Evolutionary conservation across 2,888 invertebrate species (phyloP).

Genomic region (Athalia rosae): DNA sequence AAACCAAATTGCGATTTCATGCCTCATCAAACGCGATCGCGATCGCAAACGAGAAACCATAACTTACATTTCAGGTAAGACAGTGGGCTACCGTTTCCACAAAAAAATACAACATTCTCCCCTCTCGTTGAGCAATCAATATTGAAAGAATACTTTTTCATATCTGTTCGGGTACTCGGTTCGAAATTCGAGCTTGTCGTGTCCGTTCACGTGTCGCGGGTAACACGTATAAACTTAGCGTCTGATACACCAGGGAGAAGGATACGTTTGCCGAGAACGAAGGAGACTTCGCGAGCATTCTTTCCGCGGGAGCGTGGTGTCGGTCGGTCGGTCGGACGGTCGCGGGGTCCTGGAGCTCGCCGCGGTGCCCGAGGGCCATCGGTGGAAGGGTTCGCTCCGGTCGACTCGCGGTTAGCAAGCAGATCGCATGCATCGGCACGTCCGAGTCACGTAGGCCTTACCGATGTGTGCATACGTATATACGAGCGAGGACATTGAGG

Average conservation of each 20-base stretch:
- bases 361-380: conserved; percentile 6
- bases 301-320: conserved; percentile 18
- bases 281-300: conserved; percentile 8
- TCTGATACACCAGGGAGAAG: not conserved
- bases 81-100: not conserved
- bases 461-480: conserved; percentile 33
- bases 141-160: conserved; percentile 1
- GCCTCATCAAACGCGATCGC: conserved; percentile 59
- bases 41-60: not conserved
- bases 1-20: conserved; percentile 69
- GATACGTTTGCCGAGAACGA: conserved; percentile 7
- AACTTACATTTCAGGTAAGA: not conserved
- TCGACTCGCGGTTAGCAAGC: conserved; percentile 63
- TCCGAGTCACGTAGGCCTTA: conserved; percentile 62
- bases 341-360: conserved; percentile 5
- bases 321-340: not conserved
- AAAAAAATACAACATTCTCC: not conserved
- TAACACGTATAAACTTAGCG: conserved; percentile 6
- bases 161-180: not conserved
- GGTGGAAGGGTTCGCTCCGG: conserved; percentile 40
- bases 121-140: not conserved
- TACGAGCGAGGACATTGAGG: conserved; percentile 55
- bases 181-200: conserved; percentile 10
- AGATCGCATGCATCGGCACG: conserved; percentile 72
- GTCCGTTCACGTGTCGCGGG: conserved; percentile 14